Base-by-base conservation (phyloP, 2,113 vertebrate species). In the Laticauda laticaudata region DNA sequence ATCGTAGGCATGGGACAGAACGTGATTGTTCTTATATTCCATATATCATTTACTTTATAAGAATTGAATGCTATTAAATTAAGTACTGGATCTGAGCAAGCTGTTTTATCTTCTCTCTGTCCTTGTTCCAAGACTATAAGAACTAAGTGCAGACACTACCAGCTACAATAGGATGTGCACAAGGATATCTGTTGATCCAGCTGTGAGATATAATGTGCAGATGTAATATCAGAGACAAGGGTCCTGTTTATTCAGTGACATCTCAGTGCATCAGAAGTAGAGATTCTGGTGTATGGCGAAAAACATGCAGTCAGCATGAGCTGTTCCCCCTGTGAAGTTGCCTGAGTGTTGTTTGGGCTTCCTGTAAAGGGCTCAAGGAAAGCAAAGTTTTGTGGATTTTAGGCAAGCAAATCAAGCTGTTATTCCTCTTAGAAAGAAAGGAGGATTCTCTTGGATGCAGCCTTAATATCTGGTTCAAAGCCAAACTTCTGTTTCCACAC, bases 401-500 rank as follows among this genome's bases (percentile, higher is more conserved):
- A 90, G 51, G 81, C 51, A 88, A 93, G 14, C 18, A 89, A 54
- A 26, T 64, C n/a, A 87, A 48, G 54, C 43, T 18, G 57, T 34
- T 54, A 56, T 94, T 87, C 90, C 39, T 90, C 69, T 55, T 90
- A 93, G 56, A 43, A 56, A 94, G 94, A 92, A 87, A 55, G 93
- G 93, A 90, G 88, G 86, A 23, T 94, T 57, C 14, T 87, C 55
- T 89, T 61, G 87, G 93, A 89, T 61, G 89, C 81, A 87, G 29
- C 92, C 0, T 64, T 92, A 92, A 93, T 95, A 96, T 96, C 95
- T 96, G 96, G 92, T 94, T 92, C 90, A 90, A 94, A 96, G 95
- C 95, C 94, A 94, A 91, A 87, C 91, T 24, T 34, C 91, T 90
- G 56, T 86, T 12, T 92, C 94, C 89, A 89, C 93, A 92, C 29